Base-by-base conservation (phyloP, 2,113 vertebrate genomes). In the Lophius piscatorius region DNA sequence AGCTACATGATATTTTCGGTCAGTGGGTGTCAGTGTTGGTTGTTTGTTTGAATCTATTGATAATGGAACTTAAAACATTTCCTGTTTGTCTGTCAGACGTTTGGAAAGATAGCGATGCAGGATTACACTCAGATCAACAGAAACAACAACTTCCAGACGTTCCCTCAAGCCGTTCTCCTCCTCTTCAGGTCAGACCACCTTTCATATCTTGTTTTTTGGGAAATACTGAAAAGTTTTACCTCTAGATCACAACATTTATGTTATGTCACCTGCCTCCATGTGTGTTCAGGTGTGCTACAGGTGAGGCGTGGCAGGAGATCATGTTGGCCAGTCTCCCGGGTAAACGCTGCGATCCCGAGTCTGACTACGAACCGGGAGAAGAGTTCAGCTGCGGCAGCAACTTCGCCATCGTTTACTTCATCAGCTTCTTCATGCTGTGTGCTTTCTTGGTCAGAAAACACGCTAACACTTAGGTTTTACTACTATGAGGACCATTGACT, bases 381-480 rank as follows among this genome's bases (percentile, higher is more conserved):
- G 95, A 98, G 74, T 95, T 93, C 81, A 94, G 87, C 79, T 98
- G 96, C 4, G 96, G 96, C 16, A 97, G 95, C 87, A 94, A 90
- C 91, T 93, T 98, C 8, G 94, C 96, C 63, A 96, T 96, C 2
- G 90, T 94, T 38, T 98, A 98, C 58, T 98, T 98, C 87, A 96
- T 97, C 91, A 97, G 95, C 84, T 98, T 98, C 91, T 98, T 97
- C 88, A 96, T 97, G 93, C 91, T 97, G 61, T 98, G 95, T 57
- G 95, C 96, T 58, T 98, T 98, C 81, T 87, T 97, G 92, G 96
- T 97, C 41, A 78, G 78, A 21, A 23, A 41, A 55, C 26, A 46
- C 28, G 29, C 48, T 24, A 17, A 44, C 14, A 21, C 20, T 31
- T n/a, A n/a, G n/a, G n/a, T n/a, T n/a, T n/a, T n/a, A n/a, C n/a